A percentile compares a stretch with the other conserved stretches of the same genome.
Evolutionary conservation across 2,888 invertebrate species (phyloP).

Genomic region (Ormyrus labotus): DNA sequence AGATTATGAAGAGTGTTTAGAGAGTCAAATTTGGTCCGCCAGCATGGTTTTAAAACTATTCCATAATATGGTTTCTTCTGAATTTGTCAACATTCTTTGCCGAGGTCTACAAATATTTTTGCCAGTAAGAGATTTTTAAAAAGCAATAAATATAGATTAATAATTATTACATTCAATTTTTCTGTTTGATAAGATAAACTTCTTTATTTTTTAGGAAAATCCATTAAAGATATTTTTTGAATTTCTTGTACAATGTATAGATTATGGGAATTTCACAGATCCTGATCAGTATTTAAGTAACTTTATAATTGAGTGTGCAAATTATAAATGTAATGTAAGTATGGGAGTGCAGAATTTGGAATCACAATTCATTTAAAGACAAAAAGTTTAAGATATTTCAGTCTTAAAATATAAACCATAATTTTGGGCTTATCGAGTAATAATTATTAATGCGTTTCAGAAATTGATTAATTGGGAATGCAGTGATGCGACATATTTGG

Average conservation of each 20-base stretch:
- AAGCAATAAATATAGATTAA: neutral
- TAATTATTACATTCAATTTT: slow-evolving; percentile 10
- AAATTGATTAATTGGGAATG: slow-evolving; percentile 69
- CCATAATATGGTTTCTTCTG: slow-evolving; percentile 77
- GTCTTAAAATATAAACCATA: too few relatives aligned
- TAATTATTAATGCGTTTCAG: slow-evolving; percentile 58
- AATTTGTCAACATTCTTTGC: slow-evolving; percentile 80
- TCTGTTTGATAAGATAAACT: neutral
- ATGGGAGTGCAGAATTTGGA: neutral
- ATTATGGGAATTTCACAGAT: slow-evolving; percentile 70
- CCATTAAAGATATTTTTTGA: slow-evolving; percentile 80
- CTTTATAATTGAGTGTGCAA: slow-evolving; percentile 71
- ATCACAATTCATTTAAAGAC: too few relatives aligned
- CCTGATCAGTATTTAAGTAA: slow-evolving; percentile 69
- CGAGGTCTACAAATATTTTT: slow-evolving; percentile 85
- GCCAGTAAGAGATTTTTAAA: slow-evolving; percentile 76
- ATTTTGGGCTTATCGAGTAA: neutral
- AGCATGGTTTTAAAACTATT: slow-evolving; percentile 77
- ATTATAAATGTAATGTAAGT: slow-evolving; percentile 68
- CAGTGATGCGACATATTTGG: slow-evolving; percentile 75
- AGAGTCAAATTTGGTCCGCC: slow-evolving; percentile 69
- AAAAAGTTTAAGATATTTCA: too few relatives aligned
- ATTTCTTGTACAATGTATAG: slow-evolving; percentile 78
- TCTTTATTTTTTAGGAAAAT: slow-evolving; percentile 78
- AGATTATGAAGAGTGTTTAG: slow-evolving; percentile 65